Conservation (phyloP, 2,797 vertebrate genomes). For the Gobio occitaniae region DNA sequence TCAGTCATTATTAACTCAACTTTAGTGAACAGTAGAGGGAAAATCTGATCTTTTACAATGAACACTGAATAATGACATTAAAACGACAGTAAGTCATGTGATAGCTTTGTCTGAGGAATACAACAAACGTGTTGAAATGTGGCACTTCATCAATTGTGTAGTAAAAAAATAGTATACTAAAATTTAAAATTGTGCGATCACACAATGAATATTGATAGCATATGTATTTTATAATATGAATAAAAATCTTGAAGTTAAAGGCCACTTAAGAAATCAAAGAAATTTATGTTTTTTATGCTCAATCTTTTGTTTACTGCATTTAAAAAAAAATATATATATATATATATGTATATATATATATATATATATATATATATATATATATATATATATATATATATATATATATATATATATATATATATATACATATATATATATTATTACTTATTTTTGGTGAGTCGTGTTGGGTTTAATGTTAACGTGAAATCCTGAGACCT, state of each 20-base stretch:
- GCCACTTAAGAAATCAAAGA: no score
- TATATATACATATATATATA: no score
- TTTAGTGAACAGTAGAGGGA: neutral
- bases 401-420: no score
- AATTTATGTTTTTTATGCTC: neutral
- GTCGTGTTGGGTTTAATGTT: slow-evolving; percentile 23
- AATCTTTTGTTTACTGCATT: neutral
- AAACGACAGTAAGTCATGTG: neutral
- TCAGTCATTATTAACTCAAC: neutral
- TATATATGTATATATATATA: no score
- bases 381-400: no score
- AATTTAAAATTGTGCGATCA: neutral
- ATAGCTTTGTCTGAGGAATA: neutral
- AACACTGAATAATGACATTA: neutral
- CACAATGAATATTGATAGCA: neutral
- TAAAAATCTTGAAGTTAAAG: no score
- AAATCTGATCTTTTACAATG: neutral
- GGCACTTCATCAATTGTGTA: neutral
- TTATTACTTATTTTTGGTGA: neutral
- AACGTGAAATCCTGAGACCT: slow-evolving; percentile 51
- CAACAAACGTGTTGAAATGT: neutral
- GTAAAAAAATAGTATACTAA: neutral
- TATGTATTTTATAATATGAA: no score
- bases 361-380: no score
- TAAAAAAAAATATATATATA: no score